Evolutionary conservation across 2,888 invertebrate genomes (phyloP), one percentile per base, ranked within the genome.

Genomic region (Nemurella pictetii): DNA sequence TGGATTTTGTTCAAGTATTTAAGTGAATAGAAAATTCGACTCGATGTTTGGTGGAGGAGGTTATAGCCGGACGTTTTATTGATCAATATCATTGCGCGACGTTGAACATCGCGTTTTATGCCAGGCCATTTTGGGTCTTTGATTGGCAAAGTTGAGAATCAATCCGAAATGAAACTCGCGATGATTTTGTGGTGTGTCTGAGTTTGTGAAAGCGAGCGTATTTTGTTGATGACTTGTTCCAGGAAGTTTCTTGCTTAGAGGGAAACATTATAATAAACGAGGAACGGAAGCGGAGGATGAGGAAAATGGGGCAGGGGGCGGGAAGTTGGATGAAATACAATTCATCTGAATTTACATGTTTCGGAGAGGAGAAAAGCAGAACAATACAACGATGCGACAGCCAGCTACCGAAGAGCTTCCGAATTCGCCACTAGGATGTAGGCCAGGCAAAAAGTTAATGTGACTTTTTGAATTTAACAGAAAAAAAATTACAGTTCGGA

Each of bases 241-340:
- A 82, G 82, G 85, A 83, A 80, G 78, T 77, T 84, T 77, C 81
- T 80, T 74, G 80, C 80, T 81, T 82, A 84, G 55, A 82, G 84
- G 74, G 83, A 85, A 84, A 82, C 82, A 82, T 82, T 82, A 82
- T 82, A 55, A 82, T 82, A 78, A 85, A 80, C 80, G 36, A 84
- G 83, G 84, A 85, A 85, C 83, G 83, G 83, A 82, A 82, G 85
- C 80, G 26, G 86, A 30, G 86, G 83, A 82, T 84, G 82, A 81
- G 85, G 86, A 85, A 86, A 30, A 85, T 82, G 85, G 85, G 80
- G 84, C 85, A 85, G 86, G 81, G 74, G 74, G 85, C 83, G 81
- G 78, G 85, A 85, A 85, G 85, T 55, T 55, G 55, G 55, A 73
- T 82, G 82, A 82, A 72, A 82, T 82, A 82, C 82, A 82, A 82